Conservation (phyloP, 2,888 invertebrate species). For the Margaritifera margaritifera region DNA sequence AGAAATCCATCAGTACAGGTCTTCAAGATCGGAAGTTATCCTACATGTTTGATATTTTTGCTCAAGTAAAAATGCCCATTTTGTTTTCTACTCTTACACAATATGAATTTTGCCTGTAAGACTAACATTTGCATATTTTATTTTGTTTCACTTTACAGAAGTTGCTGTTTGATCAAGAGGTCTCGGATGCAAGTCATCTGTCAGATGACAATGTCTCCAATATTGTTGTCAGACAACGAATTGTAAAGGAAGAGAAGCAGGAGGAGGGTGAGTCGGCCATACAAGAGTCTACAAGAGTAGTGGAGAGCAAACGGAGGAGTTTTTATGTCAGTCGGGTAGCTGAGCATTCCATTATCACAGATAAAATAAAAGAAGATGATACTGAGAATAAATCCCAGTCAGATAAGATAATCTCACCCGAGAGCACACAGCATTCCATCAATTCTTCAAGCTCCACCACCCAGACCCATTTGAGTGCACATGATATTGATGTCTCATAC, state of each 20-base stretch:
- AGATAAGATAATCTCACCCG: slow-evolving; percentile 33
- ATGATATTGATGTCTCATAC: slow-evolving; percentile 32
- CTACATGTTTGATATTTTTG: slow-evolving; percentile 21
- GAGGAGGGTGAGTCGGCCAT: slow-evolving; percentile 14
- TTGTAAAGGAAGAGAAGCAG: slow-evolving; percentile 35
- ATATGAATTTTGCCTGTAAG: neutral
- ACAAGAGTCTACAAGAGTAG: slow-evolving; percentile 41
- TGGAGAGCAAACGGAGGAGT: slow-evolving; percentile 57
- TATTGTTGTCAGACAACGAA: slow-evolving; percentile 35
- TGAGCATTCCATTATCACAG: slow-evolving; percentile 43
- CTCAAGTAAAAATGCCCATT: slow-evolving; percentile 2
- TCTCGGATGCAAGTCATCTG: slow-evolving; percentile 13
- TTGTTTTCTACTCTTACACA: neutral
- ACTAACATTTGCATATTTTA: neutral
- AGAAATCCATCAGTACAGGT: neutral
- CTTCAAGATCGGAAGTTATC: slow-evolving; percentile 50
- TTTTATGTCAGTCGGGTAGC: slow-evolving; percentile 55
- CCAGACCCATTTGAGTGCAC: slow-evolving; percentile 12
- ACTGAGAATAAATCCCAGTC: slow-evolving; percentile 35
- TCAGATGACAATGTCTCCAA: slow-evolving; percentile 33
- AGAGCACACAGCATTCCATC: slow-evolving; percentile 29
- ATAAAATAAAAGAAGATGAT: slow-evolving; percentile 59
- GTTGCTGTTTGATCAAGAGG: slow-evolving; percentile 34
- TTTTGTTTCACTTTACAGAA: slow-evolving; percentile 28
- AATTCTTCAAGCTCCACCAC: slow-evolving; percentile 22